Base-by-base conservation (phyloP, 2,797 vertebrate genomes). In the Knipowitschia caucasica region DNA sequence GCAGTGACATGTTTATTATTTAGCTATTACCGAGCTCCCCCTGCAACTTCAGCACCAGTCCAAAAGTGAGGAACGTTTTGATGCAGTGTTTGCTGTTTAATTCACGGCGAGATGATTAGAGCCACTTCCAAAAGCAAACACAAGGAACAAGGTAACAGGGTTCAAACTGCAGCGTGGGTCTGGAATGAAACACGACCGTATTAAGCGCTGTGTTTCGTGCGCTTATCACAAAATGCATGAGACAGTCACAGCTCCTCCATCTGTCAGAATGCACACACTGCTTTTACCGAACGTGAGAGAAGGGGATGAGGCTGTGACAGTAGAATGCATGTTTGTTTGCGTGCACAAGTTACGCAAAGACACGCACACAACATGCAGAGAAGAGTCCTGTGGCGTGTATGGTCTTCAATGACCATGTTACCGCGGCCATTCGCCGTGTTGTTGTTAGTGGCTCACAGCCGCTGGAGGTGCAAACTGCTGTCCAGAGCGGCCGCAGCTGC, bases 221-320 rank as follows among this genome's bases (percentile, higher is more conserved):
- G 47, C 43, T n/a, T 38, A 61, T 68, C 53, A n/a, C n/a, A 67
- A 61, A 75, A 63, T 62, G 29, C 47, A 43, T 14, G 54, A 77
- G 62, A 61, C 52, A 35, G 17, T 45, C 29, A 27, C 18, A 49
- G 45, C 52, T 69, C 60, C 31, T 62, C 78, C 64, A 58, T 71
- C 62, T 78, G 73, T 69, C 69, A 66, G 45, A 52, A 61, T 56
- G 49, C 34, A 27, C 62, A 46, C 14, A 23, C 51, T 27, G 34
- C 52, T 36, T 67, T 71, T 24, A 52, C 23, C 59, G 50, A 21
- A 55, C 66, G 62, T 54, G 33, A 11, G 12, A 11, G 11, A 55
- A 45, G 3, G 2, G n/a, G 27, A 50, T 30, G 35, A 58, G 38
- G 45, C 18, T n/a, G 34, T 35, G 21, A 60, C 35, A 56, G 27